A percentile compares a stretch with the other conserved stretches of the same genome.
Evolutionary conservation across 2,888 invertebrate species (phyloP).

Genomic region (Sthenelais limicola): DNA sequence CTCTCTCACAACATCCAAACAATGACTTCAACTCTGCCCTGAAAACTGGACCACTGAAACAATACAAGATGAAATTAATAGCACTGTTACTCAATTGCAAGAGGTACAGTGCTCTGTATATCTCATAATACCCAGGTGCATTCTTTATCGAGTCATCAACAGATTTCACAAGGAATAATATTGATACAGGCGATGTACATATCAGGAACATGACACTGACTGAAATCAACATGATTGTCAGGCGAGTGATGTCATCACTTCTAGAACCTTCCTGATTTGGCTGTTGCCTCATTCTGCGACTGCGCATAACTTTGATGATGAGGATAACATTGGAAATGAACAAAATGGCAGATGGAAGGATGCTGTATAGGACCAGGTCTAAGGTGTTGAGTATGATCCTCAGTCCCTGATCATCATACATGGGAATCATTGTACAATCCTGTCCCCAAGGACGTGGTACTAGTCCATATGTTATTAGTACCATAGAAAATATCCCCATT

Average conservation of each 20-base stretch:
- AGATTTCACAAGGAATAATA: conserved; percentile 7
- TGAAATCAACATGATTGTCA: conserved; percentile 3
- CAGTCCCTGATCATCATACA: not conserved
- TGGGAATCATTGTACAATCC: not conserved
- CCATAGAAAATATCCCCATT: not conserved
- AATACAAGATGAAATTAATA: conserved; percentile 4
- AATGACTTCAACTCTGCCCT: not conserved
- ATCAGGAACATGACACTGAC: conserved; percentile 13
- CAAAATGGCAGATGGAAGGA: not conserved
- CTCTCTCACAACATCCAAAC: not conserved
- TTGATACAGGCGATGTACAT: not conserved
- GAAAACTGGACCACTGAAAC: conserved; percentile 12
- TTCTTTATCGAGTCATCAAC: not conserved
- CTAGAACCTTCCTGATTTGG: not conserved
- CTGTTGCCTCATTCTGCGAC: not conserved
- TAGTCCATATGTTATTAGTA: conserved; percentile 4
- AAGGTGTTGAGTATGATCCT: not conserved
- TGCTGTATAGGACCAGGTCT: conserved; percentile 1
- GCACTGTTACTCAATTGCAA: conserved; percentile 26
- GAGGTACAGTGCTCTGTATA: not conserved
- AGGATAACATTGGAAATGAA: conserved; percentile 9
- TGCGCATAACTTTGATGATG: conserved; percentile 20
- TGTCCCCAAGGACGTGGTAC: not conserved
- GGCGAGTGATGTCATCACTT: conserved; percentile 7
- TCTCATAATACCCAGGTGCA: not conserved